Percentiles rank a stretch among this genome's conserved stretches.
These are phyloP conservation scores for Sphaerodactylus townsendi DNA, from an alignment of 2,113 vertebrate genomes.

Conservation along the genomic window DNA sequence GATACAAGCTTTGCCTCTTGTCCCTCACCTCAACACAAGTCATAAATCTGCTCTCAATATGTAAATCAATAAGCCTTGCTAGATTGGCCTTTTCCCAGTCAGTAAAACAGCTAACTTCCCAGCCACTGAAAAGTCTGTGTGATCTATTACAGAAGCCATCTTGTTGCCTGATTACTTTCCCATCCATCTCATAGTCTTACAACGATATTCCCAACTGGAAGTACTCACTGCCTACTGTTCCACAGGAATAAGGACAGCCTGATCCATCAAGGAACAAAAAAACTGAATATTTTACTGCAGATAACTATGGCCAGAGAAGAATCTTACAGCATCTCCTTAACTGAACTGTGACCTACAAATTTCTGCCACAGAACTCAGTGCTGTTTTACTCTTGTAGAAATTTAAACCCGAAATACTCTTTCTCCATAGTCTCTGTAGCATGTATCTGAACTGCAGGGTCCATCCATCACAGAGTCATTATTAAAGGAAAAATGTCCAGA, in stretches of 20 bases:
- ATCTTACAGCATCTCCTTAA: not conserved
- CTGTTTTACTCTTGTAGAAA: too few species aligned
- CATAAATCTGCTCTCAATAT: slow-evolving; percentile 25
- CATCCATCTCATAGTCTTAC: not conserved
- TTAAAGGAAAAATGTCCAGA: too few species aligned
- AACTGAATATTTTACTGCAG: too few species aligned
- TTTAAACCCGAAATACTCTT: too few species aligned
- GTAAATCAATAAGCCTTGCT: slow-evolving; percentile 24
- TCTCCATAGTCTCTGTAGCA: too few species aligned
- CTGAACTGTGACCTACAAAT: too few species aligned
- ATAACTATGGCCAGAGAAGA: too few species aligned
- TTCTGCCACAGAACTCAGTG: too few species aligned
- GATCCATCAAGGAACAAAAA: not conserved
- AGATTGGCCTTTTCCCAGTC: slow-evolving; percentile 1
- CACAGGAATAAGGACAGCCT: not conserved
- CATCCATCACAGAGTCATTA: too few species aligned
- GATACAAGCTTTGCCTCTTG: not conserved
- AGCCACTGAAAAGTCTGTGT: not conserved
- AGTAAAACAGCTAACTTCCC: slow-evolving; percentile 4
- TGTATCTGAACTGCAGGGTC: too few species aligned
- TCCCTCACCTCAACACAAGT: not conserved
- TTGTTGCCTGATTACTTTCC: not conserved
- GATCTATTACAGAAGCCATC: not conserved
- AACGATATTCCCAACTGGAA: not conserved
- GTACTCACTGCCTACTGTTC: not conserved